Evolutionary conservation across 2,797 vertebrate genomes (phyloP), one percentile per base, ranked within the genome.

Genomic region (Muraenolepis orangiensis): DNA sequence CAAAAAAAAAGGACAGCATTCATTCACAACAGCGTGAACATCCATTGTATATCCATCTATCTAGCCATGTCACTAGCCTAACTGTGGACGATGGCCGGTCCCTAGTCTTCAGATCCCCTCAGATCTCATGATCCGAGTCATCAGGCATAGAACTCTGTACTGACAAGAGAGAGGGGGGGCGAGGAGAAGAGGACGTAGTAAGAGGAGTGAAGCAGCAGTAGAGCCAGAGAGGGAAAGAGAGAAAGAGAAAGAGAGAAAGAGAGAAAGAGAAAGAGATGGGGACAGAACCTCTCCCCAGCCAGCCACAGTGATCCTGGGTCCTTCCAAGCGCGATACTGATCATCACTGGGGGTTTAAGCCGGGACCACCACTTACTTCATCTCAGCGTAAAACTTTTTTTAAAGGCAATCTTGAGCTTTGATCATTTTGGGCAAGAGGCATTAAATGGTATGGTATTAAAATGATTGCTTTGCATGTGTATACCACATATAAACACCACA

Each of bases 71-170:
- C 51, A 57, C 51, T 57, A 57, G 51, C 20, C 51, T 57, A 23
- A 23, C 20, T n/a, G n/a, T n/a, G n/a, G n/a, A 57, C 51, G 6
- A 57, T 10, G 51, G 51, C 51, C 51, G 1, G 20, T 42, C 40
- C 12, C 3, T 8, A 42, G 23, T 30, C 64, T 30, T 30, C 64
- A 4, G 66, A 69, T 88, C 90, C 95, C 94, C 95, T 96, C 94
- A 96, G 94, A 96, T 96, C 95, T 96, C 94, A 97, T 96, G 95
- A 96, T 96, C 95, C 94, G 90, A 95, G 89, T 97, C 95, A 96
- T 77, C 72, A 95, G 96, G 94, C 91, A 94, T 94, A 85, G 87
- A 88, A 87, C 91, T 90, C 93, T 87, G 90, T 46, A 84, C 81
- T 72, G 86, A 81, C 81, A 72, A 83, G 28, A 40, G 31, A 61